Evolutionary conservation across 2,113 vertebrate genomes (phyloP).

Genomic region (Herpailurus yagouaroundi): DNA sequence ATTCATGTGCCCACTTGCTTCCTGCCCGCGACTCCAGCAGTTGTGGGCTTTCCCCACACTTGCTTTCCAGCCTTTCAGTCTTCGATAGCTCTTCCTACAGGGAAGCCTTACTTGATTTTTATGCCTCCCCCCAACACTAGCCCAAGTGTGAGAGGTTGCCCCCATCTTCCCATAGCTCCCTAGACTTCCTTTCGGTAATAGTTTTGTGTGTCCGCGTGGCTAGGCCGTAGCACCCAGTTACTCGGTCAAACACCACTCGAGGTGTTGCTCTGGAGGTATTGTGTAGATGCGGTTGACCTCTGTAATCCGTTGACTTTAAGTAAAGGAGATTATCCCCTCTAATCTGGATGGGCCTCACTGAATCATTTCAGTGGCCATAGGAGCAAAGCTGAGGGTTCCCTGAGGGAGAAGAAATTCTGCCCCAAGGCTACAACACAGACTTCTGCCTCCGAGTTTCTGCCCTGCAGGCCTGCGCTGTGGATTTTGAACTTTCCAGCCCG

Average conservation of each 20-base stretch:
- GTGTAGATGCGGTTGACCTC: neutral
- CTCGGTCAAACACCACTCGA: neutral
- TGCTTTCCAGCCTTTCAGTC: neutral
- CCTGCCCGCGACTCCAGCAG: accelerated
- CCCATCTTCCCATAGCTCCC: neutral
- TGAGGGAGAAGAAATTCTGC: neutral
- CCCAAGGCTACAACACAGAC: accelerated
- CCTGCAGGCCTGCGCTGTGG: neutral
- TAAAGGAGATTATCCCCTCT: neutral
- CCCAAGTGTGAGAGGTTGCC: neutral
- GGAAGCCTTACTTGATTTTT: neutral
- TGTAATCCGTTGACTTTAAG: neutral
- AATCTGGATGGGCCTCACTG: neutral
- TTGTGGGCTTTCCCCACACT: neutral
- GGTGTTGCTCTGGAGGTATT: neutral
- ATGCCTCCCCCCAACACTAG: accelerated
- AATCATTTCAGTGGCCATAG: neutral
- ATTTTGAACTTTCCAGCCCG: neutral
- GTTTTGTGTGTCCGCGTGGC: neutral
- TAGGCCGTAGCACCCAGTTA: neutral
- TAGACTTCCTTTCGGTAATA: neutral
- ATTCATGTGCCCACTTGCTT: neutral
- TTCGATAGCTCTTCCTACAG: neutral
- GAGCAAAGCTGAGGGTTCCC: neutral
- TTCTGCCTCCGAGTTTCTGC: neutral